Base-by-base conservation (phyloP, 2,797 vertebrate genomes). In the Champsocephalus esox region DNA sequence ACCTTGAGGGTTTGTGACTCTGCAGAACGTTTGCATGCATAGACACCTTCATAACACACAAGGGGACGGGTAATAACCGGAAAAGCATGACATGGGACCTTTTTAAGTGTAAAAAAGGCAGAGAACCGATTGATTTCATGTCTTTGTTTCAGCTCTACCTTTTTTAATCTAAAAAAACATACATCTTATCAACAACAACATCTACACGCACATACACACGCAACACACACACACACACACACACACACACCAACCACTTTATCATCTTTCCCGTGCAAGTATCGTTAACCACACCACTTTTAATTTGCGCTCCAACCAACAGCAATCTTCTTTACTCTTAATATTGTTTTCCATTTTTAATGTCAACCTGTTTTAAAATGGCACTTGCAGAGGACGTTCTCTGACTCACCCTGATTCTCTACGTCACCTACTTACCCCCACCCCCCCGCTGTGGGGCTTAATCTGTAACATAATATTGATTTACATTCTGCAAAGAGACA, bases 401-500 rank as follows among this genome's bases (percentile, higher is more conserved):
- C 48, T 71, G 66, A 58, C 63, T 78, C 49, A 12, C 46, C 9
- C 73, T 63, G 49, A 46, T 51, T 68, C 55, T 48, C 21, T 24
- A 3, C 28, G 2, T 77, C 43, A 17, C n/a, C 51, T 73, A 21
- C 21, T 66, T 41, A n/a, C 3, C 46, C 43, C 34, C 0, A 12
- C 59, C 7, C 66, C 44, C 43, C 62, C 63, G 7, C 51, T 56
- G 43, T 44, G 24, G 3, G 28, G 60, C 48, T 73, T 80, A 64
- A 72, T 75, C 68, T 72, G 58, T 81, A 56, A 77, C 72, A 75
- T 65, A 56, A 77, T 86, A 81, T 81, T 71, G 64, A 84, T 80
- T 38, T 64, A n/a, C 5, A 32, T 73, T 74, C 59, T 51, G 44
- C 58, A 56, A 50, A 49, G 73, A 72, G 71, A 62, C 59, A 80